Conservation (phyloP, 2,113 vertebrate genomes). For the Alectura lathami region DNA sequence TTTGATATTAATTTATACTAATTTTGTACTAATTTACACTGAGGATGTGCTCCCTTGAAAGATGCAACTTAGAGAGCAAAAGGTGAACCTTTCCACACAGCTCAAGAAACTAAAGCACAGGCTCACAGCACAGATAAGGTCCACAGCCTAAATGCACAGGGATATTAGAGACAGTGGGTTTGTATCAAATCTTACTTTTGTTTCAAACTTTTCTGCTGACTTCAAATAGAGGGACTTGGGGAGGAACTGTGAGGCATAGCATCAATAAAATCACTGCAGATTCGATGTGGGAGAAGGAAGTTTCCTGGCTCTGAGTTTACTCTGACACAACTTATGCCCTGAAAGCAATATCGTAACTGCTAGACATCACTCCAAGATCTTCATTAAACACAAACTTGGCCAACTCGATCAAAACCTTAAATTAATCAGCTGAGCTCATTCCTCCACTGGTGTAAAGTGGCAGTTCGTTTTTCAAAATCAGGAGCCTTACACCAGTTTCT, state of each 20-base stretch:
- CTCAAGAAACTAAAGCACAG: background rate
- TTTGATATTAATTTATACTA: constrained; percentile 20
- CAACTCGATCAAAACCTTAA: background rate
- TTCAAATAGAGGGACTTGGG: background rate
- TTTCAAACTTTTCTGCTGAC: background rate
- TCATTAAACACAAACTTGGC: background rate
- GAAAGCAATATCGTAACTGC: background rate
- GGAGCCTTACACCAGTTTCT: background rate
- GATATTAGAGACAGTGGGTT: background rate
- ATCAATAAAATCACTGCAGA: background rate
- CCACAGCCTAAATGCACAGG: background rate
- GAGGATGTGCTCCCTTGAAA: background rate
- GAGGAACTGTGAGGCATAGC: background rate
- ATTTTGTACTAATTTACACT: background rate
- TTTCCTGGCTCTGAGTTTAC: background rate
- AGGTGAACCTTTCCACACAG: background rate
- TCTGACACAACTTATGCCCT: background rate
- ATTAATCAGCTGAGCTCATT: background rate
- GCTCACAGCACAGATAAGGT: background rate
- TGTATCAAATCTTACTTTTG: background rate
- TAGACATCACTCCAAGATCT: background rate
- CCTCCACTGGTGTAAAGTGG: background rate
- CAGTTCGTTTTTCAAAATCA: background rate
- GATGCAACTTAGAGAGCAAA: background rate
- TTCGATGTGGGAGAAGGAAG: background rate